Percentiles rank a stretch among this genome's conserved stretches.
phyloP scores from a whole-genome alignment of 2,113 vertebrate genomes.

The Ictalurus furcatus region DNA sequence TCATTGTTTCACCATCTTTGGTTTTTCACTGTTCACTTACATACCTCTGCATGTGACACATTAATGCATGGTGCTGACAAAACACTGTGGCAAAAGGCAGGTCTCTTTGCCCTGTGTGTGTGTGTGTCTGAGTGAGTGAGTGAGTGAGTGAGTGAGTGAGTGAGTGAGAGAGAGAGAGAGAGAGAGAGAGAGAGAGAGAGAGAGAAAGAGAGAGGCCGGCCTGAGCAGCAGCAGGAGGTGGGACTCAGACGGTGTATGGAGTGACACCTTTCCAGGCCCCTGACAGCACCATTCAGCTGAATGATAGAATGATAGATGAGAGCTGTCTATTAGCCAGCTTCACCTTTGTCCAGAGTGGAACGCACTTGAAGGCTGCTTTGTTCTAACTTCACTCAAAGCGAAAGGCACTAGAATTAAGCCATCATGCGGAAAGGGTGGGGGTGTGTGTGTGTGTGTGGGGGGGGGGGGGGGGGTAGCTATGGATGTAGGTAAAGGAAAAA shows the following conservation, averaged over 20 bases:
- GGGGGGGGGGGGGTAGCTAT: conserved; percentile 2
- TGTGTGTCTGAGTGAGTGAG: background rate
- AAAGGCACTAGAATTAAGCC: conserved; percentile 74
- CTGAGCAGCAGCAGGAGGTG: conserved; percentile 63
- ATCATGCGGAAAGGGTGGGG: conserved; percentile 61
- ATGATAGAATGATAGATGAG: conserved; percentile 82
- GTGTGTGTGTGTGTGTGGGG: background rate
- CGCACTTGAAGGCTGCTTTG: conserved; percentile 74
- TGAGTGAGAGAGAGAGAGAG: background rate
- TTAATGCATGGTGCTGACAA: conserved; percentile 20
- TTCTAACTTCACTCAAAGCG: conserved; percentile 66
- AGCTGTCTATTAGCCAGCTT: conserved; percentile 78
- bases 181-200: background rate
- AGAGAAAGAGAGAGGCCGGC: conserved; percentile 36
- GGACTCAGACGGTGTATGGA: conserved; percentile 63
- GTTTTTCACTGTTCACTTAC: background rate
- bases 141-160: background rate
- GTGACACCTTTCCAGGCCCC: conserved; percentile 71
- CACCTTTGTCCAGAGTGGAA: conserved; percentile 77
- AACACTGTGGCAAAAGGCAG: background rate
- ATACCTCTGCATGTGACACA: conserved; percentile 13
- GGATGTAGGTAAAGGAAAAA: conserved; percentile 37
- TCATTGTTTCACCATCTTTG: background rate
- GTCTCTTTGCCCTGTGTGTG: conserved; percentile 5
- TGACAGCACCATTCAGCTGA: conserved; percentile 73